These are phyloP conservation scores for Puma concolor DNA, from an alignment of 2,113 vertebrate species.

Conservation along the genomic window DNA sequence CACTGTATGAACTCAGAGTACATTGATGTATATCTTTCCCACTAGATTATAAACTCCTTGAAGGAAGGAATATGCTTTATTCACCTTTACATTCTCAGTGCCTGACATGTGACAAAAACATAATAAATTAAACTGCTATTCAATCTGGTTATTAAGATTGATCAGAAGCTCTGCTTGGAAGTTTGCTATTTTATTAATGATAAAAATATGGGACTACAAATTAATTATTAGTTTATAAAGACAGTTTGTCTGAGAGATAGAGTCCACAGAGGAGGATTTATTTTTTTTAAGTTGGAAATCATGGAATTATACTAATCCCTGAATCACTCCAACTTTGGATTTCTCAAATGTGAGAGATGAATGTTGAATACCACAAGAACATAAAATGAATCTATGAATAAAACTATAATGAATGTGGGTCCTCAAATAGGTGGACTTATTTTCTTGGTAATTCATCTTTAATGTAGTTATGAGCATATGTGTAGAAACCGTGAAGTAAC, in stretches of 20 bases:
- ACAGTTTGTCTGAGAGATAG: not conserved
- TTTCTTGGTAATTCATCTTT: constrained; percentile 18
- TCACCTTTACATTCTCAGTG: not conserved
- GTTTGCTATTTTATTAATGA: not conserved
- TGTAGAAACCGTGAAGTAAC: not conserved
- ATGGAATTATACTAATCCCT: not conserved
- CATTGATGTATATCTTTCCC: not conserved
- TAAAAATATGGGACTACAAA: not conserved
- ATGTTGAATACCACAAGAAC: not conserved
- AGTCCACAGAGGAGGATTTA: not conserved
- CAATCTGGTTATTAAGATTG: not conserved
- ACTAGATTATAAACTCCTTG: not conserved
- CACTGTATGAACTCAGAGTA: not conserved
- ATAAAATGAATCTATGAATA: not conserved
- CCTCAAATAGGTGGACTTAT: not conserved
- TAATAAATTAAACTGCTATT: not conserved
- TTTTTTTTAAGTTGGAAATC: not conserved
- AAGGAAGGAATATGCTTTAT: not conserved
- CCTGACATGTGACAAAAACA: not conserved
- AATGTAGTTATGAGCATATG: not conserved
- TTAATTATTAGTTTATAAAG: constrained; percentile 31
- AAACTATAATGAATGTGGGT: not conserved
- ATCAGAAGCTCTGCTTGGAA: not conserved
- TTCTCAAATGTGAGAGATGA: not conserved
- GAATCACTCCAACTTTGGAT: not conserved